A percentile compares a stretch with the other conserved stretches of the same genome.
Evolutionary conservation across 2,113 vertebrate species (phyloP).

Genomic region (Nothobranchius furzeri): DNA sequence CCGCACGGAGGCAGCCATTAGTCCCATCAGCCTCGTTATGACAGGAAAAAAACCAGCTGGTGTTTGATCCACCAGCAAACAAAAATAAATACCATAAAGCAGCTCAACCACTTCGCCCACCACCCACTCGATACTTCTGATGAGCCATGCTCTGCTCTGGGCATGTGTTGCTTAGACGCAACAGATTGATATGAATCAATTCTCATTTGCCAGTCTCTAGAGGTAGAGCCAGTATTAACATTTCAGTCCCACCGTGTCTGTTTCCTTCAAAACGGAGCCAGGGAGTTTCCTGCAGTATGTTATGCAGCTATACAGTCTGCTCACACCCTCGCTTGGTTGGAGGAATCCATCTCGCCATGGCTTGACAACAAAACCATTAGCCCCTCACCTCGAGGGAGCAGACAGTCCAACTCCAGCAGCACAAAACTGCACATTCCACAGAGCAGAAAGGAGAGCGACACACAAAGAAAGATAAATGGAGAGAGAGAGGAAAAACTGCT

Average conservation of each 20-base stretch:
- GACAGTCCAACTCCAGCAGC: conserved; percentile 55
- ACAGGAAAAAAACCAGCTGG: conserved; percentile 65
- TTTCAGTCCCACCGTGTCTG: conserved; percentile 43
- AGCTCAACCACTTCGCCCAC: conserved; percentile 50
- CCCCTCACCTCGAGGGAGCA: conserved; percentile 69
- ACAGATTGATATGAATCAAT: conserved; percentile 70
- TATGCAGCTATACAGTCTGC: conserved; percentile 60
- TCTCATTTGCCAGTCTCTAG: conserved; percentile 51
- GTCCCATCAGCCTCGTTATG: conserved; percentile 64
- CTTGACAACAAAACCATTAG: conserved; percentile 74
- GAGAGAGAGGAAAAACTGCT: conserved; percentile 25
- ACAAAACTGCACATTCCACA: conserved; percentile 59
- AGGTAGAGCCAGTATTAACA: conserved; percentile 54
- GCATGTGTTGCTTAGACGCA: conserved; percentile 64
- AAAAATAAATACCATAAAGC: conserved; percentile 62
- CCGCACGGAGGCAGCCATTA: conserved; percentile 53
- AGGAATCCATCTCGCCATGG: conserved; percentile 68
- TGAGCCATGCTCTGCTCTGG: conserved; percentile 47
- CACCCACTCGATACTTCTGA: conserved; percentile 64
- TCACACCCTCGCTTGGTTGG: conserved; percentile 52
- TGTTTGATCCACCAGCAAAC: conserved; percentile 67
- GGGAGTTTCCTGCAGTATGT: conserved; percentile 35
- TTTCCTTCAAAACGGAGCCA: conserved; percentile 49
- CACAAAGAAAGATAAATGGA: conserved; percentile 31
- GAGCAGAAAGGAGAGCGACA: conserved; percentile 31